A percentile compares a stretch with the other conserved stretches of the same genome.
phyloP scores from a whole-genome alignment of 1,140 invertebrate genomes.

The Drosophila ambigua region DNA sequence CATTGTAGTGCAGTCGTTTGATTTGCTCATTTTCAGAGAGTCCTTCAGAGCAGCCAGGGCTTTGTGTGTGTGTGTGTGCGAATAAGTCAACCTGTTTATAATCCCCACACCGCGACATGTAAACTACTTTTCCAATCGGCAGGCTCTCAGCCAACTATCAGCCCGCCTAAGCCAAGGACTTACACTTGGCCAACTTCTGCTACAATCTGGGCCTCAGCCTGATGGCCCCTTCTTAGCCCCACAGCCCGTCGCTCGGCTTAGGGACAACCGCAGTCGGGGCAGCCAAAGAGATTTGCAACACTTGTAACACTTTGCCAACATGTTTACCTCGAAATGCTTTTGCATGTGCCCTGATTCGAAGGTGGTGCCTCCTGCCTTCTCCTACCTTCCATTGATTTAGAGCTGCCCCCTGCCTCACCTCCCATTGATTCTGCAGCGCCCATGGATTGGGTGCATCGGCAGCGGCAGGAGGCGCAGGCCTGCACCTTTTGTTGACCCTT shows the following conservation, averaged over 20 bases:
- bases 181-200: constrained; percentile 65
- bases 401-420: too few species aligned
- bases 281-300: constrained; percentile 56
- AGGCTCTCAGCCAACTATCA: constrained; percentile 43
- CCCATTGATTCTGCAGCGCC: not conserved
- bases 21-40: constrained; percentile 49
- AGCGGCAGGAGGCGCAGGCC: constrained; percentile 9
- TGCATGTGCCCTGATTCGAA: constrained; percentile 26
- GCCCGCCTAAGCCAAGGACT: constrained; percentile 54
- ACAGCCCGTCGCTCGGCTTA: constrained; percentile 32
- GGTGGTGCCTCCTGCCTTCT: too few species aligned
- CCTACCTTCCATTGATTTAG: too few species aligned
- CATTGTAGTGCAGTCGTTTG: constrained; percentile 53
- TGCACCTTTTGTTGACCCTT: constrained; percentile 51
- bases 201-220: constrained; percentile 2
- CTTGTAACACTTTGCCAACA: constrained; percentile 64
- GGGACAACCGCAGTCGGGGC: constrained; percentile 36
- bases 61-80: constrained; percentile 2
- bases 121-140: constrained; percentile 57
- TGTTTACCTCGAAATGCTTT: constrained; percentile 62
- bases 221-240: not conserved
- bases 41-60: not conserved
- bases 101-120: constrained; percentile 52
- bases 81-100: constrained; percentile 61
- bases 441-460: constrained; percentile 9